phyloP scores from a whole-genome alignment of 2,888 invertebrate genomes.

The Andrena dorsata region DNA sequence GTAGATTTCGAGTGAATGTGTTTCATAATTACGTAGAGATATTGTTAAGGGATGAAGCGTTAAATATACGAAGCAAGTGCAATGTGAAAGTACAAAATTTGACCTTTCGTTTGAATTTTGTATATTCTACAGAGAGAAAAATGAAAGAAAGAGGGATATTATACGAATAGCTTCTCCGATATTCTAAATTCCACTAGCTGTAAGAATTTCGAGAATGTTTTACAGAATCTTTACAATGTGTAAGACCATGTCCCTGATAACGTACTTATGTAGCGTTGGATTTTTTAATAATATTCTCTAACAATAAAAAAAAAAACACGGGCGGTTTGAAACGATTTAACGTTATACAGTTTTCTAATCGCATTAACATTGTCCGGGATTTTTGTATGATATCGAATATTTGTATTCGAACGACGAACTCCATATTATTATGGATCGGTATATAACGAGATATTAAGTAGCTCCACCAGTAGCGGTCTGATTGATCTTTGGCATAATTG shows the following conservation, averaged over 20 bases:
- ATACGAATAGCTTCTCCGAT: slow-evolving; percentile 33
- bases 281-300: slow-evolving; percentile 51
- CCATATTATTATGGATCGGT: slow-evolving; percentile 56
- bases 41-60: slow-evolving; percentile 74
- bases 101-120: slow-evolving; percentile 70
- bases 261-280: slow-evolving; percentile 54
- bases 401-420: slow-evolving; percentile 63
- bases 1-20: slow-evolving; percentile 59
- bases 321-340: slow-evolving; percentile 44
- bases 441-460: slow-evolving; percentile 55
- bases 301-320: slow-evolving; percentile 8
- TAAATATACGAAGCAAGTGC: slow-evolving; percentile 78
- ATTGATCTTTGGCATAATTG: slow-evolving; percentile 67
- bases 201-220: slow-evolving; percentile 58
- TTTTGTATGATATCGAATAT: slow-evolving; percentile 55
- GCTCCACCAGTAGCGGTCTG: slow-evolving; percentile 50
- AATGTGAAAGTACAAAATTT: slow-evolving; percentile 79
- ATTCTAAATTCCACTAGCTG: slow-evolving; percentile 55
- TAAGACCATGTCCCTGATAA: slow-evolving; percentile 47
- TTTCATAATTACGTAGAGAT: slow-evolving; percentile 61
- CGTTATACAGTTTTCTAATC: slow-evolving; percentile 55
- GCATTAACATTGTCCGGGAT: slow-evolving; percentile 48
- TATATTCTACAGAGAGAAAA: slow-evolving; percentile 53
- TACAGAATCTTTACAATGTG: slow-evolving; percentile 45
- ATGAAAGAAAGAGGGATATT: slow-evolving; percentile 13